Evolutionary conservation across 2,113 vertebrate genomes (phyloP).

Genomic region (Serilophus lunatus): DNA sequence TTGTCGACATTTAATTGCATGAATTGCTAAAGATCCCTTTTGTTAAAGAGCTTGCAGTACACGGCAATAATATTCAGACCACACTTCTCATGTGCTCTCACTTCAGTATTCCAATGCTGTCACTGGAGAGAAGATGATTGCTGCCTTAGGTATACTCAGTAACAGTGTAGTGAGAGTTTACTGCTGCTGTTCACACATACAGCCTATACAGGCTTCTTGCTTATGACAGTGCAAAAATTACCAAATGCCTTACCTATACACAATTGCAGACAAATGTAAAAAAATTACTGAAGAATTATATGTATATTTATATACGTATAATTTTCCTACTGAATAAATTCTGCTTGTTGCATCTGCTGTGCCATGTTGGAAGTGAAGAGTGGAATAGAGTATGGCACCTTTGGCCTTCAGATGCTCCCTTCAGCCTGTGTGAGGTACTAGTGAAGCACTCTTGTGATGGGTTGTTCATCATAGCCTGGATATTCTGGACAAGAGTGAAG

Average conservation of each 20-base stretch:
- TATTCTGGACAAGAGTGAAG: not conserved
- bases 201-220: not conserved
- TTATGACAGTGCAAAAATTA: not conserved
- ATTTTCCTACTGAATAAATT: not conserved
- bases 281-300: not conserved
- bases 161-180: not conserved
- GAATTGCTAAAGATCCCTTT: not conserved
- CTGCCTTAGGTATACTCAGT: not conserved
- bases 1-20: not conserved
- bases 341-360: not conserved
- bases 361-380: not conserved
- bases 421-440: not conserved
- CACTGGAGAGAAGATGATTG: not conserved
- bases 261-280: not conserved
- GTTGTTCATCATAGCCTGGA: not conserved
- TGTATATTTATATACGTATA: not conserved
- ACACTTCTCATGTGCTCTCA: accelerated
- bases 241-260: not conserved
- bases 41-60: not conserved
- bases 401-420: not conserved
- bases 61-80: not conserved
- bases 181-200: not conserved
- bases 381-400: not conserved
- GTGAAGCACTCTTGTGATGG: accelerated
- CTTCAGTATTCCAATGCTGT: not conserved